phyloP scores from a whole-genome alignment of 2,888 invertebrate species.

The Dolomedes plantarius region DNA sequence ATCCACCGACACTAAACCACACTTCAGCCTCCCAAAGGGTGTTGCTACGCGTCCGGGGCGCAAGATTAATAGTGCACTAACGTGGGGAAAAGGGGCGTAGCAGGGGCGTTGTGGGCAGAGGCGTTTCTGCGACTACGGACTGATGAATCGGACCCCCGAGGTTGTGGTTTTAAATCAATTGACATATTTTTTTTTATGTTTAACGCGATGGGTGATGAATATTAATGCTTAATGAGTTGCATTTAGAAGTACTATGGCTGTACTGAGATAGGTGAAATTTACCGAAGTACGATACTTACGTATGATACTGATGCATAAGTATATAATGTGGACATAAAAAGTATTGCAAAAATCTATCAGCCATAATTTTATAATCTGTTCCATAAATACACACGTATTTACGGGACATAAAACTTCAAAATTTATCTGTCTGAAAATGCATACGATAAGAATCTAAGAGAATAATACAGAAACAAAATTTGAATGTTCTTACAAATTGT shows the following conservation, averaged over 20 bases:
- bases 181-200: constrained; percentile 34
- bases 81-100: constrained; percentile 17
- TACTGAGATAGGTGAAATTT: background rate
- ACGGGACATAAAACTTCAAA: no score
- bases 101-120: constrained; percentile 9
- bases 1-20: background rate
- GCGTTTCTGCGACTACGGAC: constrained; percentile 34
- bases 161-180: constrained; percentile 59
- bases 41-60: constrained; percentile 19
- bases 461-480: no score
- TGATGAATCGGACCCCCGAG: constrained; percentile 64
- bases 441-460: no score
- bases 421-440: no score
- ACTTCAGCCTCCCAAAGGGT: constrained; percentile 22
- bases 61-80: constrained; percentile 43
- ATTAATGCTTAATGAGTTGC: constrained; percentile 33
- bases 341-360: no score
- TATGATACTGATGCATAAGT: no score
- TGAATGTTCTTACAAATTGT: no score
- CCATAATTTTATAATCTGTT: no score
- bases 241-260: background rate
- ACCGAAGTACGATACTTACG: no score
- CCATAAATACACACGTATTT: no score
- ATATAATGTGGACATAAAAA: no score
- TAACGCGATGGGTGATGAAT: background rate